Evolutionary conservation across 2,113 vertebrate species (phyloP).

Genomic region (mouse (Mus musculus)): DNA sequence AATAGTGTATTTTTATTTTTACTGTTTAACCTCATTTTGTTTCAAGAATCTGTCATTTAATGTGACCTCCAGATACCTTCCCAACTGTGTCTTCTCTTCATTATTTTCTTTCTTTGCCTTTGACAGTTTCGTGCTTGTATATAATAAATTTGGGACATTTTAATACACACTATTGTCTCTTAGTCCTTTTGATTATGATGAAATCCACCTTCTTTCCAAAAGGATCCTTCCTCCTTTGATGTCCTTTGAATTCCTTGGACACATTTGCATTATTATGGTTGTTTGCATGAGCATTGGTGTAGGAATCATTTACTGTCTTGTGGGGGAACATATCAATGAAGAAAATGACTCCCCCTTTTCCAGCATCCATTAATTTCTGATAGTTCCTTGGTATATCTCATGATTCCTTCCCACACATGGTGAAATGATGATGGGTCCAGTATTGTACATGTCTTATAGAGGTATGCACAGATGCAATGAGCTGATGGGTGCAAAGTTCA

Average conservation of each 20-base stretch:
- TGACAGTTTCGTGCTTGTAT: background rate
- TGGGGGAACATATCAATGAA: background rate
- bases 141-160: background rate
- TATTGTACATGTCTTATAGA: too few relatives aligned
- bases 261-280: background rate
- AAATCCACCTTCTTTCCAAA: too few relatives aligned
- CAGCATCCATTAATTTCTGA: background rate
- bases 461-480: background rate
- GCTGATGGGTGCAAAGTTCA: background rate
- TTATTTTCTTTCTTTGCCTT: background rate
- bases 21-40: slow-evolving; percentile 26
- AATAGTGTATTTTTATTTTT: background rate
- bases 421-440: too few relatives aligned
- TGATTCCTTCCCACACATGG: too few relatives aligned
- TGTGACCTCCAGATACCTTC: background rate
- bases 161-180: background rate
- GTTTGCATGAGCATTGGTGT: background rate
- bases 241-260: too few relatives aligned
- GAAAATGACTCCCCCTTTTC: too few relatives aligned
- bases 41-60: background rate
- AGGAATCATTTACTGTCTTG: background rate
- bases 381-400: background rate
- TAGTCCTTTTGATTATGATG: background rate
- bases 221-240: background rate
- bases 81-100: background rate